These are phyloP conservation scores for Ellobius talpinus DNA, from an alignment of 2,113 vertebrate species.

Conservation along the genomic window DNA sequence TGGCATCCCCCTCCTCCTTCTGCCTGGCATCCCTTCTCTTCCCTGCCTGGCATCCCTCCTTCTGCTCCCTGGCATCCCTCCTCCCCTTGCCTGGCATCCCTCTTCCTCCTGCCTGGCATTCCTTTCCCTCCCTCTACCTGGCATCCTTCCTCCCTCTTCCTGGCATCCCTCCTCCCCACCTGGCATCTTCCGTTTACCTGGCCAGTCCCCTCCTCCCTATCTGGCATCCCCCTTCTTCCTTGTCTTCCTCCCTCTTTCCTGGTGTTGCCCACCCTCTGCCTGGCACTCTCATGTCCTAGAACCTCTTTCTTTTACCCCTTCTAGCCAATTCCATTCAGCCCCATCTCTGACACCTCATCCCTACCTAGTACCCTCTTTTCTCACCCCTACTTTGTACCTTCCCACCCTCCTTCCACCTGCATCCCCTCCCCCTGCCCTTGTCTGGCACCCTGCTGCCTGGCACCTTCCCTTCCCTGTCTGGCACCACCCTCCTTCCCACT, in stretches of 20 bases:
- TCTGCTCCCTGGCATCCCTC: not conserved
- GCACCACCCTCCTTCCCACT: not conserved
- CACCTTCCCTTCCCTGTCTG: constrained; percentile 25
- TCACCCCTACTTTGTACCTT: not conserved
- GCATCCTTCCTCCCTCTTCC: not conserved
- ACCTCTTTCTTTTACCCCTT: no score
- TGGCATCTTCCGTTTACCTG: not conserved
- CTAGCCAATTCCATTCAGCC: not conserved
- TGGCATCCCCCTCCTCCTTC: constrained; percentile 23
- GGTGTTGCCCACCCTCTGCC: not conserved
- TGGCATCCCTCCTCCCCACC: not conserved
- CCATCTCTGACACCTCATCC: not conserved
- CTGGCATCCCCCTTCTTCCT: not conserved
- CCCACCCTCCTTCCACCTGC: not conserved
- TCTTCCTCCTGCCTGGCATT: not conserved
- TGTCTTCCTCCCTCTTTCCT: not conserved
- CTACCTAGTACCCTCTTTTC: not conserved
- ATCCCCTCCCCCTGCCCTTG: not conserved
- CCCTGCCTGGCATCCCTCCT: not conserved
- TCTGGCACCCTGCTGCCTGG: constrained; percentile 41
- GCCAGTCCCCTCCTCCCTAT: not conserved
- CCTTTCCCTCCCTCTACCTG: not conserved
- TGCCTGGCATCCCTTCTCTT: not conserved
- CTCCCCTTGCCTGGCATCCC: not conserved
- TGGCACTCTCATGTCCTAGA: not conserved